Percentiles rank a stretch among this genome's conserved stretches.
Conservation (phyloP, 2,888 invertebrate genomes). For the Orthonevra nobilis region DNA sequence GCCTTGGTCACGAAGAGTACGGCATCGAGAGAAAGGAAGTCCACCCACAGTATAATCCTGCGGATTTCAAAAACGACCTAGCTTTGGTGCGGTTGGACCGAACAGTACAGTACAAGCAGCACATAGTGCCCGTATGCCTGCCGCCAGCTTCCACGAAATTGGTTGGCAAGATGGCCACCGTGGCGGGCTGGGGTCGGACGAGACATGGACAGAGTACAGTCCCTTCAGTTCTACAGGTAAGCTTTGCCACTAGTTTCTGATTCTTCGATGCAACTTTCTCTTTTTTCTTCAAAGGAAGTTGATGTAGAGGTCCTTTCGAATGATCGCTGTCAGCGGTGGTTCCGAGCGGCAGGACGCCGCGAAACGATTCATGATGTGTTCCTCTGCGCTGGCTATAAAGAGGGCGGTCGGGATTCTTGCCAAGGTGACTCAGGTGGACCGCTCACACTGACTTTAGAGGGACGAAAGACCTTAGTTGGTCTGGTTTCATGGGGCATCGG, state of each 20-base stretch:
- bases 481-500: slow-evolving; percentile 95
- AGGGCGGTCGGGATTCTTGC: slow-evolving; percentile 88
- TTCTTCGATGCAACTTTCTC: background rate
- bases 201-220: slow-evolving; percentile 93
- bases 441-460: slow-evolving; percentile 91
- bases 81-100: slow-evolving; percentile 90
- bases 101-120: slow-evolving; percentile 93
- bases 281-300: slow-evolving; percentile 83
- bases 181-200: slow-evolving; percentile 95
- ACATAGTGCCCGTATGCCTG: slow-evolving; percentile 94
- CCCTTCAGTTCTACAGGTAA: slow-evolving; percentile 88
- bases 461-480: slow-evolving; percentile 92
- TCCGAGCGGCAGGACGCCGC: slow-evolving; percentile 91
- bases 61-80: slow-evolving; percentile 95
- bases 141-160: slow-evolving; percentile 89
- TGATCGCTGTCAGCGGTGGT: slow-evolving; percentile 95
- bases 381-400: slow-evolving; percentile 95
- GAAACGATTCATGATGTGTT: slow-evolving; percentile 97
- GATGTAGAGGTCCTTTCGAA: slow-evolving; percentile 94
- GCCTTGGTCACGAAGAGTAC: slow-evolving; percentile 92
- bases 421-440: slow-evolving; percentile 93
- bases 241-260: background rate
- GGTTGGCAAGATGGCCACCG: slow-evolving; percentile 93
- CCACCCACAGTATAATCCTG: slow-evolving; percentile 93
- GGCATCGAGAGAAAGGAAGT: slow-evolving; percentile 94